Base-by-base conservation (phyloP, 1,140 invertebrate genomes). In the Aleiodes sp. region DNA sequence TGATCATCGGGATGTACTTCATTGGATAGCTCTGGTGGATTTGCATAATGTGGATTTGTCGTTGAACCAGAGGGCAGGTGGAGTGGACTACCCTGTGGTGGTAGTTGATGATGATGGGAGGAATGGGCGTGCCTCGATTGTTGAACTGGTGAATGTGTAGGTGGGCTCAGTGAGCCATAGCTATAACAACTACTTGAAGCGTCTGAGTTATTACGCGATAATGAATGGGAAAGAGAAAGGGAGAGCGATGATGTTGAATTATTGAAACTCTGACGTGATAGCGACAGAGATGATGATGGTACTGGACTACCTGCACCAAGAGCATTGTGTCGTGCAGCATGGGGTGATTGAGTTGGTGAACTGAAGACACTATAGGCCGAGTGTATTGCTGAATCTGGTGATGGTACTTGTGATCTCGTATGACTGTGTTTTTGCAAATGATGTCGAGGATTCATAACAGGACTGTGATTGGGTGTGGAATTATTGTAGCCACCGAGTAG, bases 201-300 rank as follows among this genome's bases (percentile, higher is more conserved):
- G 77, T 96, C 95, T 64, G 94, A 95, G 84, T 96, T 96, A 83
- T 96, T 96, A 28, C 95, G 89, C 19, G 93, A 94, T 72, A 96
- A 84, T 10, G 92, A 93, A 16, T 94, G 94, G 24, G 94, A 96
- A 69, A 94, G 88, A 10, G 89, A 85, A 0, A 84, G 68, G 0
- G 85, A 85, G n/a, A 86, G 71, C 1, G 84, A 86, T 4, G 85
- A 86, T 1, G 82, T 85, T 0, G 84, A 86, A 61, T 86, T 86
- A 72, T 86, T 86, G 72, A 86, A 86, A 60, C 85, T 86, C 35
- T 86, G 83, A 19, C 84, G 79, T 1, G 85, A 86, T 2, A 86
- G 72, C 1, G 85, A 86, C 4, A 84, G 64, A 12, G 84, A 86
- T 9, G 84, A 86, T n/a, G 84, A 87, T 14, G 87, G 87, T n/a